Percentiles rank a stretch among this genome's conserved stretches.
These are phyloP conservation scores for Tortricodes alternella DNA, from an alignment of 2,888 invertebrate genomes.

Conservation along the genomic window DNA sequence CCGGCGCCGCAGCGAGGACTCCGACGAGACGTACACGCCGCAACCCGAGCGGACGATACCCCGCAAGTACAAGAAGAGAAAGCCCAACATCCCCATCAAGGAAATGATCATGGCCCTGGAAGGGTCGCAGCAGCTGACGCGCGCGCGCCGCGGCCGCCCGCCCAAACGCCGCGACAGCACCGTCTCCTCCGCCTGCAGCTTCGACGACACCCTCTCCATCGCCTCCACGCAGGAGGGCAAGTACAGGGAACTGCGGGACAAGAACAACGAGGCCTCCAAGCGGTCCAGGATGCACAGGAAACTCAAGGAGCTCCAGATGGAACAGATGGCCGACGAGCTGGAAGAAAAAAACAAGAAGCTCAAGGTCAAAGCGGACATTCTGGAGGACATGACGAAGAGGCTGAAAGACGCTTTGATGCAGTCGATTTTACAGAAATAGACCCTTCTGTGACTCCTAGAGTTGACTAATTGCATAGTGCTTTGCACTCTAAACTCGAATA, in stretches of 20 bases:
- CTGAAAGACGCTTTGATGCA: constrained; percentile 85
- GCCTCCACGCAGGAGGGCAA: constrained; percentile 72
- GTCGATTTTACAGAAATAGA: constrained; percentile 83
- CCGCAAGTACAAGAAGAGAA: constrained; percentile 63
- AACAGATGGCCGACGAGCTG: constrained; percentile 77
- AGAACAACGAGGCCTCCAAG: constrained; percentile 91
- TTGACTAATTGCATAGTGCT: constrained; percentile 7
- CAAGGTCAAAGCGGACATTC: constrained; percentile 84
- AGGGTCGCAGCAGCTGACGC: constrained; percentile 63
- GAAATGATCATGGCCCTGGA: constrained; percentile 72
- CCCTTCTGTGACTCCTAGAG: constrained; percentile 12
- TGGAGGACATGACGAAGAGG: constrained; percentile 86
- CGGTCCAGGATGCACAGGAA: constrained; percentile 88
- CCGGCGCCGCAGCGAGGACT: constrained; percentile 65
- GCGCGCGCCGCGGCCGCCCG: constrained; percentile 79
- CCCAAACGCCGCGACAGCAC: constrained; percentile 78
- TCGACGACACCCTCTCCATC: constrained; percentile 67
- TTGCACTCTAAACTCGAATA: constrained; percentile 22
- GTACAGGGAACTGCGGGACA: constrained; percentile 87
- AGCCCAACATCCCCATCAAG: constrained; percentile 66
- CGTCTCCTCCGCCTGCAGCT: constrained; percentile 69
- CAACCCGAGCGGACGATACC: constrained; percentile 53
- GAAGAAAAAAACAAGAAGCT: constrained; percentile 85
- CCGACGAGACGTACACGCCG: constrained; percentile 73
- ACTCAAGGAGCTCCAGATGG: constrained; percentile 80